A percentile compares a stretch with the other conserved stretches of the same genome.
Evolutionary conservation across 1,140 invertebrate species (phyloP).

Genomic region (Saccostrea cuccullata): DNA sequence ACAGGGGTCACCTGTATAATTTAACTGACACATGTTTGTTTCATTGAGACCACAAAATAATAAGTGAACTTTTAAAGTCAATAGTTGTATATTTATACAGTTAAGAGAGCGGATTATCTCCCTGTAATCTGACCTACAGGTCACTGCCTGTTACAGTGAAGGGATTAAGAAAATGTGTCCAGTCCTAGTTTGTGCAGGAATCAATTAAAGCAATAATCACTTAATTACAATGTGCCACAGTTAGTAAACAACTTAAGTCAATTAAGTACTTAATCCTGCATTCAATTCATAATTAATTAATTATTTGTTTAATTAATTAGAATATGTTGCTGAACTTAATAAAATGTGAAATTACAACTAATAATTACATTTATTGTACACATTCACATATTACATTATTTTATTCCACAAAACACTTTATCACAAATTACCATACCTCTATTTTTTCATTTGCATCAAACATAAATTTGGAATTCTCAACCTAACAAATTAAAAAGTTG

Average conservation of each 20-base stretch:
- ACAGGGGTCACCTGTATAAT: background rate
- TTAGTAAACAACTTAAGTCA: conserved; percentile 5
- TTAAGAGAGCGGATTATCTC: background rate
- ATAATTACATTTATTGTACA: background rate
- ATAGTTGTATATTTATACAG: background rate
- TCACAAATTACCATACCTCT: conserved; percentile 6
- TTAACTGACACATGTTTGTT: conserved; percentile 9
- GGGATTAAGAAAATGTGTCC: conserved; percentile 10
- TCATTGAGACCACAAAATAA: background rate
- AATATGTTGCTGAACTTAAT: background rate
- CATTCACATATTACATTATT: background rate
- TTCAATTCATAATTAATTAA: background rate
- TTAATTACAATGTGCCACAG: background rate
- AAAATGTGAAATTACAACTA: background rate
- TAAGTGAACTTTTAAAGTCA: conserved; percentile 1
- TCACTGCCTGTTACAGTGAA: conserved; percentile 14
- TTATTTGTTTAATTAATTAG: background rate
- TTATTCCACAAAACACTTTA: background rate
- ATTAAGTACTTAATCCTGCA: conserved; percentile 3
- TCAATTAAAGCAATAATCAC: background rate
- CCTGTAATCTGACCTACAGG: background rate
- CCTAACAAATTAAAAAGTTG: background rate
- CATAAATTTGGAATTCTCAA: conserved; percentile 20
- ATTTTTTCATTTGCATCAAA: conserved; percentile 36
- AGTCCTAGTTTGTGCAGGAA: background rate